These are phyloP conservation scores for Leucoptera coffeella DNA, from an alignment of 2,888 invertebrate genomes.

Conservation along the genomic window DNA sequence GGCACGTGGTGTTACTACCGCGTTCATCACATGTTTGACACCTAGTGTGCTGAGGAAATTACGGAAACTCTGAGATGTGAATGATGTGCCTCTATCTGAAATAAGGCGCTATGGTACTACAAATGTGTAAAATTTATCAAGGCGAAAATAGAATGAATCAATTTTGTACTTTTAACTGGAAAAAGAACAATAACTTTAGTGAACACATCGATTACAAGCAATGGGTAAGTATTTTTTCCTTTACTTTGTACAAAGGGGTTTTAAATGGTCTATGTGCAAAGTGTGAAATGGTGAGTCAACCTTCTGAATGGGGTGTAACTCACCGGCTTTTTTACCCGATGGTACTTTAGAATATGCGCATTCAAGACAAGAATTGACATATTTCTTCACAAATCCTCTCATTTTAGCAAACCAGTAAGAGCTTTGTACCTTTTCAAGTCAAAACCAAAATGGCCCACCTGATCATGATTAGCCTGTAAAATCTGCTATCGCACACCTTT, in stretches of 20 bases:
- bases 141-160: slow-evolving; percentile 1
- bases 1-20: slow-evolving; percentile 5
- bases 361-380: slow-evolving; percentile 3
- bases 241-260: slow-evolving; percentile 6
- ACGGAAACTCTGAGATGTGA: slow-evolving; percentile 4
- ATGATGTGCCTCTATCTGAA: slow-evolving; percentile 6
- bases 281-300: slow-evolving; percentile 2
- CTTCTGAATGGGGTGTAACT: slow-evolving; percentile 2
- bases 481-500: slow-evolving; percentile 8
- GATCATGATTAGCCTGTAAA: slow-evolving; percentile 7
- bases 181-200: slow-evolving; percentile 2
- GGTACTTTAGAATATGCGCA: slow-evolving; percentile 2
- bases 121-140: slow-evolving; percentile 5
- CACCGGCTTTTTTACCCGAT: slow-evolving; percentile 2
- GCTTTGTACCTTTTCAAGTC: slow-evolving; percentile 7
- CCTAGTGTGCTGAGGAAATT: slow-evolving; percentile 1
- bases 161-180: slow-evolving; percentile 6
- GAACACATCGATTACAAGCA: slow-evolving; percentile 6
- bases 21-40: slow-evolving; percentile 4
- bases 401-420: slow-evolving; percentile 8
- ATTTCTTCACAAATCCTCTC: no score
- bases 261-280: slow-evolving; percentile 5
- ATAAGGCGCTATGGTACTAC: slow-evolving; percentile 5
- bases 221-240: slow-evolving; percentile 4
- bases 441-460: slow-evolving; percentile 8